These are phyloP conservation scores for Upupa epops DNA, from an alignment of 2,113 vertebrate genomes.

Conservation along the genomic window DNA sequence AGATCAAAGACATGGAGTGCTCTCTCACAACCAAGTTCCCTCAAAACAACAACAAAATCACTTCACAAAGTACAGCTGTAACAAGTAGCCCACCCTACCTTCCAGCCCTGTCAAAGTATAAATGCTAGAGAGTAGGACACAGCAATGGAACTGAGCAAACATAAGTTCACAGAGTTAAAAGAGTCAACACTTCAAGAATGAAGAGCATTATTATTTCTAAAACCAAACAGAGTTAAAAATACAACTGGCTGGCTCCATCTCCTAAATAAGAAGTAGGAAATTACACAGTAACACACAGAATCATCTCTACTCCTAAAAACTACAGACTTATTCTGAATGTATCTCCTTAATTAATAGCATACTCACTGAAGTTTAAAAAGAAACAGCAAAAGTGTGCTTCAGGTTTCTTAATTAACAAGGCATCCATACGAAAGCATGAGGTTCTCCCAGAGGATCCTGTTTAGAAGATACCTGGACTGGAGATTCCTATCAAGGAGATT, in stretches of 20 bases:
- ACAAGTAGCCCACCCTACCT: neutral
- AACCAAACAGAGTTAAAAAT: neutral
- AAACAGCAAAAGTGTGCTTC: constrained; percentile 4
- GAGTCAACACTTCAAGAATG: neutral
- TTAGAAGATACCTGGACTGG: neutral
- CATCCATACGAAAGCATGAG: neutral
- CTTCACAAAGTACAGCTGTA: neutral
- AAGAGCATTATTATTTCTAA: neutral
- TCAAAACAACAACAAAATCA: neutral
- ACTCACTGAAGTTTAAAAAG: neutral
- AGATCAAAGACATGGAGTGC: neutral
- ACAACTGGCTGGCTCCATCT: neutral
- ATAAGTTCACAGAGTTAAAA: neutral
- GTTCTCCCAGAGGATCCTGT: neutral
- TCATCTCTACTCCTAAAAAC: neutral
- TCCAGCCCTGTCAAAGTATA: neutral
- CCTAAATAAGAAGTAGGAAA: neutral
- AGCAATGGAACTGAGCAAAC: neutral
- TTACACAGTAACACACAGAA: neutral
- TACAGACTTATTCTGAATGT: neutral
- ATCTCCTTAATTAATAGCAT: neutral
- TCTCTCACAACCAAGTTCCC: neutral
- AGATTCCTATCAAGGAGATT: neutral
- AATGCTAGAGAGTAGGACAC: neutral
- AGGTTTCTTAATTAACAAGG: neutral